Base-by-base conservation (phyloP, 2,113 vertebrate genomes). In the Nyctibius bracteatus region DNA sequence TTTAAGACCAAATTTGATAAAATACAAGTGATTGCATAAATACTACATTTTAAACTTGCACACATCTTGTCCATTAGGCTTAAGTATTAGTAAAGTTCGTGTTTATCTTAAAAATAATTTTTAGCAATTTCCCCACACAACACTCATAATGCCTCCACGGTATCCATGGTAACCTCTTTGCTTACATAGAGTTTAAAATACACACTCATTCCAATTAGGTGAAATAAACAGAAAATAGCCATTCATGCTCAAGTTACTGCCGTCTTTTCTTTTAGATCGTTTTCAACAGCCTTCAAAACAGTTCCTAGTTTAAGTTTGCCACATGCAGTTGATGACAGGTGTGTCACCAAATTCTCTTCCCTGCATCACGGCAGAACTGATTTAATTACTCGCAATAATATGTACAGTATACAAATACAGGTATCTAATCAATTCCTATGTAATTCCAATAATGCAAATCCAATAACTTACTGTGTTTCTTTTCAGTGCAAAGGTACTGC, bases 11-110 rank as follows among this genome's bases (percentile, higher is more conserved):
- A 59, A 73, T 86, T 95, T 96, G 96, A 97, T 46, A 96, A 90
- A 97, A 94, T 52, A 94, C 82, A 97, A 97, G 93, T 77, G 81
- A 97, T 58, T 92, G 79, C 90, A 93, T 96, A 98, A 97, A 97
- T 96, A 92, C 80, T 88, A 81, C 67, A 92, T 95, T 97, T 98
- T 97, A 93, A 96, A 96, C 74, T 96, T 92, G 68, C 82, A 96
- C 67, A 93, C 43, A 95, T 80, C 79, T 96, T 97, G 71, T 71
- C 89, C 78, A 94, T 97, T 97, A 97, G 67, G 92, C 71, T 96
- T 96, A 96, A 97, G 88, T 84, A 97, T 81, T 96, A 94, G 47
- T 92, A 85, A 96, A 95, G 75, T 85, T 92, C 12, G 2, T 33
- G 49, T 96, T 96, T 95, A 97, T 86, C 86, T 90, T 94, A 93